A percentile compares a stretch with the other conserved stretches of the same genome.
phyloP scores from a whole-genome alignment of 2,797 vertebrate species.

The Sebastes itinus region DNA sequence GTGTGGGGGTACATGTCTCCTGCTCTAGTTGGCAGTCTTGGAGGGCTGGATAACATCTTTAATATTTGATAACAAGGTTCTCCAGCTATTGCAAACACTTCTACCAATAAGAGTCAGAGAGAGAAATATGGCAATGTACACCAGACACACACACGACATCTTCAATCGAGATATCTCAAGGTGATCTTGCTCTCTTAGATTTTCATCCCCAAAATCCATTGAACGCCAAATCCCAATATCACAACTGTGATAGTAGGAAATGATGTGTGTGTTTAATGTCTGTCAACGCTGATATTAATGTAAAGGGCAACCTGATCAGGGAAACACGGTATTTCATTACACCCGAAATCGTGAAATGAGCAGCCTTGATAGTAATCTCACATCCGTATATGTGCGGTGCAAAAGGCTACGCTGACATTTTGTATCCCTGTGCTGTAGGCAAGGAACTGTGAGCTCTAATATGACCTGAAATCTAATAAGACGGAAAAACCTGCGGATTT shows the following conservation, averaged over 20 bases:
- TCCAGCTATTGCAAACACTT: slow-evolving; percentile 74
- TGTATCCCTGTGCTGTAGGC: slow-evolving; percentile 25
- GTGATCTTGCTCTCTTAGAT: slow-evolving; percentile 58
- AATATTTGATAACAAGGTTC: slow-evolving; percentile 85
- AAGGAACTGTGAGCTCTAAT: slow-evolving; percentile 33
- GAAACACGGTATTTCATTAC: slow-evolving; percentile 48
- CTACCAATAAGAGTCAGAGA: slow-evolving; percentile 67
- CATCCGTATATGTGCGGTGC: slow-evolving; percentile 23
- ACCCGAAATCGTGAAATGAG: not conserved
- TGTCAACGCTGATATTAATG: slow-evolving; percentile 30
- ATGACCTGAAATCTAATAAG: slow-evolving; percentile 57
- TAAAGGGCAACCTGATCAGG: slow-evolving; percentile 16
- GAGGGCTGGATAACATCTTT: slow-evolving; percentile 81
- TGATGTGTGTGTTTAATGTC: slow-evolving; percentile 16
- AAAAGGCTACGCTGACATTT: slow-evolving; percentile 46
- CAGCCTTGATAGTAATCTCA: slow-evolving; percentile 33
- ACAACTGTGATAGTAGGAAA: slow-evolving; percentile 26
- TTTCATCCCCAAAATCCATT: slow-evolving; percentile 42
- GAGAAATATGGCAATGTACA: slow-evolving; percentile 65
- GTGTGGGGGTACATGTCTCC: slow-evolving; percentile 26
- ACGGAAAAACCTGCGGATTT: slow-evolving; percentile 29
- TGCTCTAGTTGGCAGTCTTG: slow-evolving; percentile 70
- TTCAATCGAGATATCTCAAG: slow-evolving; percentile 74
- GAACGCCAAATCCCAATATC: slow-evolving; percentile 49
- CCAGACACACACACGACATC: slow-evolving; percentile 56